Evolutionary conservation across 2,797 vertebrate species (phyloP), one percentile per base, ranked within the genome.

Genomic region (Ctenosaura bakeri): DNA sequence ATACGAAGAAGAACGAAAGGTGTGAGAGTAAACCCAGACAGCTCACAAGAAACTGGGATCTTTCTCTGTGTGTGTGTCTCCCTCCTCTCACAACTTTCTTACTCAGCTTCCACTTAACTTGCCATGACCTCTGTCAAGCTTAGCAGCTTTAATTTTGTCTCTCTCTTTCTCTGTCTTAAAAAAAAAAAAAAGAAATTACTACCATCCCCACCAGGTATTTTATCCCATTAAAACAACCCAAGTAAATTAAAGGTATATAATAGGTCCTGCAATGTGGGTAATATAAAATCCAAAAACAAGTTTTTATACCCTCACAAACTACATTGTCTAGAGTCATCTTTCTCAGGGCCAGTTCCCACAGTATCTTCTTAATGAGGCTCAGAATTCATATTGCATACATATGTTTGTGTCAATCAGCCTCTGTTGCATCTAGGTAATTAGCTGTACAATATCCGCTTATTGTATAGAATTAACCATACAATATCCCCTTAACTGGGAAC

Each of bases 1-100:
- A 98, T 98, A 98, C 98, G 98, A 97, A 98, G 98, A 98, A 97
- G 98, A 97, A 97, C 98, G 98, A 98, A 98, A 99, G 99, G 99
- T 99, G 98, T 99, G 99, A 98, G 97, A 98, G 96, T 96, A 97
- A 96, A 94, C 95, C 96, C 98, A 97, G 94, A 96, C 96, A 96
- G 96, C 93, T 95, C 95, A 96, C 82, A 94, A 98, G 97, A 96
- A 96, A 97, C 96, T 97, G 94, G 95, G 90, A 98, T 97, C 97
- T 95, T 95, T 86, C 92, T 95, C 97, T 97, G 97, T 97, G 97
- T 97, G 92, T 98, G 92, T 98, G 96, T 98, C 97, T 97, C 96
- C 95, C 95, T 97, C 96, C 97, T 97, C 97, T 98, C 95, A 97
- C 97, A 97, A 71, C 97, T 96, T 97, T 96, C 96, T 83, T 97